Evolutionary conservation across 1,140 invertebrate species (phyloP), one percentile per base, ranked within the genome.

Genomic region (Brachionus rotundiformis): DNA sequence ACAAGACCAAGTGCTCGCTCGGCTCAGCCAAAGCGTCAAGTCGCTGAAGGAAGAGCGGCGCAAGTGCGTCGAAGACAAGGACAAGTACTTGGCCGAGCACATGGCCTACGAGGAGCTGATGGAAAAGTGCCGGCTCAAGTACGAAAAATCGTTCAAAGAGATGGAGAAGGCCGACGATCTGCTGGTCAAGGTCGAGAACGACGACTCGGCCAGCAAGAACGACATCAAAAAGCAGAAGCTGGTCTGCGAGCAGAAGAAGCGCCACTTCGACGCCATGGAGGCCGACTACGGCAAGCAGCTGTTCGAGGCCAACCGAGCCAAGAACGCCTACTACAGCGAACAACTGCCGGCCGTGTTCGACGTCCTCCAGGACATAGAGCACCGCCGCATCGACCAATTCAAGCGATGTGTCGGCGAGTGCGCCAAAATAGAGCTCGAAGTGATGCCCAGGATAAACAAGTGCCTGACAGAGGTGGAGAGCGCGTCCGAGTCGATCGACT

Each of bases 251-350:
- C 76, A 79, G 31, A 79, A 79, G 33, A 54, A 63, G 19, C 29
- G 76, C 4, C 47, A 59, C 19, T 79, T 79, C 6, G 76, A 79
- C 47, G 47, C 29, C 0, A 6, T 33, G 2, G 76, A 39, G n/a
- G 76, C 47, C 23, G 76, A 79, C 23, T 79, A 79, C 27, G 76
- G 44, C 44, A 79, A 79, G n/a, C 76, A 79, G 23, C n/a, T 79
- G 33, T 59, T 25, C 47, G 76, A 79, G 19, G 59, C 76, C 2
- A 79, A 79, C 36, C n/a, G 76, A 8, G 29, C 47, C 11, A 79
- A 79, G 33, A 79, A 79, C 19, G 8, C 31, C 3, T 79, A 79
- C 27, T 81, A 81, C 19, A 19, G 39, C 19, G 6, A 63, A 16
- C 79, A 81, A 13, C 25, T 81, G 31, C 79, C 79, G 29, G n/a